phyloP scores from a whole-genome alignment of 2,113 vertebrate species.

The Rhodinocichla rosea region DNA sequence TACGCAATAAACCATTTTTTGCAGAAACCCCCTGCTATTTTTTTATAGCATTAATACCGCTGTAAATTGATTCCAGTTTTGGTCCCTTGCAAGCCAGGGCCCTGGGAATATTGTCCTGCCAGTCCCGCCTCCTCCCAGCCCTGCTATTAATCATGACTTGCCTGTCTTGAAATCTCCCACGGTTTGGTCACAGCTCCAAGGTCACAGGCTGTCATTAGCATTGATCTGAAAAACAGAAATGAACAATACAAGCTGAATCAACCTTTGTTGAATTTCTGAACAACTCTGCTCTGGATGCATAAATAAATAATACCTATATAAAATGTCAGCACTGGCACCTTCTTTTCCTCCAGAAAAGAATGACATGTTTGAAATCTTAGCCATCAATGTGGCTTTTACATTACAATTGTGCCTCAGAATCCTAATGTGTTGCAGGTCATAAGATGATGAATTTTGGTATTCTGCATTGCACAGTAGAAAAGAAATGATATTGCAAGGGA shows the following conservation, averaged over 20 bases:
- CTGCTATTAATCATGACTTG: conserved; percentile 83
- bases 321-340: conserved; percentile 25
- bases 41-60: conserved; percentile 53
- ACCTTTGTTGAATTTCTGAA: conserved; percentile 74
- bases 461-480: conserved; percentile 11
- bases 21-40: conserved; percentile 52
- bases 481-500: conserved; percentile 31
- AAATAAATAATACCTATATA: conserved; percentile 62
- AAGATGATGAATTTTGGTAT: conserved; percentile 49
- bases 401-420: conserved; percentile 37
- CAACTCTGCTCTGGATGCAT: conserved; percentile 64
- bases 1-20: conserved; percentile 30
- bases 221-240: conserved; percentile 89
- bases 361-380: conserved; percentile 40
- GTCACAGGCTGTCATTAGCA: conserved; percentile 99
- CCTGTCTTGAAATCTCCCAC: conserved; percentile 99
- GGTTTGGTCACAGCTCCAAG: conserved; percentile 98
- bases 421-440: conserved; percentile 51
- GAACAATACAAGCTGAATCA: conserved; percentile 77
- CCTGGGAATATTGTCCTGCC: conserved; percentile 67
- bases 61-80: conserved; percentile 71
- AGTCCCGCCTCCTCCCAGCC: conserved; percentile 61
- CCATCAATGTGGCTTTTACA: conserved; percentile 35
- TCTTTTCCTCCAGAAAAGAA: conserved; percentile 52
- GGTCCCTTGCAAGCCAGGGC: conserved; percentile 57